phyloP scores from a whole-genome alignment of 1,140 invertebrate genomes.

The Leptopilina clavipes region DNA sequence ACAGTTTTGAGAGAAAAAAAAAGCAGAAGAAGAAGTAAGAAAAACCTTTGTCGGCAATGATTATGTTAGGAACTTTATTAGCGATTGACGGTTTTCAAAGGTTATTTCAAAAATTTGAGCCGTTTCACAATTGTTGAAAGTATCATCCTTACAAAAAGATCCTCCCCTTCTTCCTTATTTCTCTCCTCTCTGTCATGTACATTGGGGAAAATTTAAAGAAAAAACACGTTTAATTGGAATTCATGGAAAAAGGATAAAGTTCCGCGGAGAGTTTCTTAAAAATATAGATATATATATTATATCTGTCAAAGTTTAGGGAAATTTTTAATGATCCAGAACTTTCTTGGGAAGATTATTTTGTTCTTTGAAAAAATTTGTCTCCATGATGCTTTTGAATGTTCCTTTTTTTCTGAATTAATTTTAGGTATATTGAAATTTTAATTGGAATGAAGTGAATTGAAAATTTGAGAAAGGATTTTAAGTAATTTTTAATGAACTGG shows the following conservation, averaged over 20 bases:
- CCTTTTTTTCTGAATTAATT: conserved; percentile 9
- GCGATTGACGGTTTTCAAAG: background rate
- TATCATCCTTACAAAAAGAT: conserved; percentile 40
- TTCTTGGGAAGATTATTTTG: background rate
- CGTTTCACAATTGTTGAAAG: conserved; percentile 8
- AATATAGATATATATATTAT: background rate
- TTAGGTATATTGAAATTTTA: too few species aligned
- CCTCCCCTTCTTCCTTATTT: too few species aligned
- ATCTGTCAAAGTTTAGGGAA: background rate
- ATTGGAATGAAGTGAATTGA: too few species aligned
- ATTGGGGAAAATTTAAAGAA: conserved; percentile 34
- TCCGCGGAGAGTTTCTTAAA: background rate
- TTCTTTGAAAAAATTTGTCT: too few species aligned
- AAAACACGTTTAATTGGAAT: background rate
- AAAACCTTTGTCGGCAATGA: conserved; percentile 19
- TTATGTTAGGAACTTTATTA: conserved; percentile 20
- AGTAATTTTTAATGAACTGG: too few species aligned
- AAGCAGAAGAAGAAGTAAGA: conserved; percentile 49
- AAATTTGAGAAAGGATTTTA: too few species aligned
- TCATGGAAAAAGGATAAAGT: conserved; percentile 12
- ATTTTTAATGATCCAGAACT: conserved; percentile 9
- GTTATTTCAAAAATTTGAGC: conserved; percentile 13
- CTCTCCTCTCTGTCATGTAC: too few species aligned
- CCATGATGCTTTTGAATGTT: too few species aligned
- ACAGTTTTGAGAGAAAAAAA: conserved; percentile 36